Base-by-base conservation (phyloP, 2,113 vertebrate genomes). In the Leptodactylus fuscus region DNA sequence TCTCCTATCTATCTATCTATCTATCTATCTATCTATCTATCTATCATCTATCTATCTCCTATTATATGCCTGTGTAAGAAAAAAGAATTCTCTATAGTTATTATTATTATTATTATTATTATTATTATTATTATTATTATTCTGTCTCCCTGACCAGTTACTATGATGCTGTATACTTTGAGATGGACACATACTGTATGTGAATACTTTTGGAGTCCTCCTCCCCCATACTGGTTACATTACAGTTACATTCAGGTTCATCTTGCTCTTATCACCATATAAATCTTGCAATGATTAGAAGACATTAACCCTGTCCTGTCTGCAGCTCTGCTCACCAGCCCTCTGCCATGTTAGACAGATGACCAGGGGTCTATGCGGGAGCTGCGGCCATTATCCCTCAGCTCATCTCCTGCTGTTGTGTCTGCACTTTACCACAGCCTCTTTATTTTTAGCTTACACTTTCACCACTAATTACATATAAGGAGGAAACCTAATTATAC, bases 191-290 rank as follows among this genome's bases (percentile, higher is more conserved):
- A 29, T 41, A 46, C 41, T 15, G 22, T 29, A 4, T 15, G 20
- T 74, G 27, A 75, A 83, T 75, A 74, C 24, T 24, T 32, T 83
- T n/a, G 16, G 46, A 48, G 53, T 32, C 24, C 20, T 24, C 46
- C 48, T 48, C 22, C 29, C 41, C 48, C 67, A 73, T 58, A 82
- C 73, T 27, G 67, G 44, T 82, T 41, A 18, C 6, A 53, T 22
- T n/a, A n/a, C n/a, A n/a, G 22, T 2, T 13, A 24, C 70, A 62
- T 48, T 75, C 70, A 48, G 49, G 27, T 62, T 44, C 70, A 38
- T 83, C 70, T 62, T 76, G n/a, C 71, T 62, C 58, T 76, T 75
- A 74, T 74, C 82, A 62, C 58, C 53, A 62, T 84, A 36, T 65
- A 48, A 73, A 55, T 9, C 69, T 55, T 44, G 22, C 12, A 27